phyloP scores from a whole-genome alignment of 2,888 invertebrate species.

The Fissipunctia ypsillon region DNA sequence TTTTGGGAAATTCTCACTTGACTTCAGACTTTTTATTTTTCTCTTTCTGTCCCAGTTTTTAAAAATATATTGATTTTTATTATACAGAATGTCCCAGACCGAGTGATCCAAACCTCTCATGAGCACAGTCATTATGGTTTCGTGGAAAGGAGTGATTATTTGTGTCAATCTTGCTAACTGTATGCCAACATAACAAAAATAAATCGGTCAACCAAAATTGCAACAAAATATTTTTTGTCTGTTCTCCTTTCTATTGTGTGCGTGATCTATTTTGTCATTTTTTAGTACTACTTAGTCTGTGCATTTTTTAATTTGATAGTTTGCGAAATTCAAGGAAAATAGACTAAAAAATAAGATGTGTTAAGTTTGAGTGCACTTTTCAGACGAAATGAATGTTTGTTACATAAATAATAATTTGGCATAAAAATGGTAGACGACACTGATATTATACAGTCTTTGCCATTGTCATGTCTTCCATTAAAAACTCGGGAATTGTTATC shows the following conservation, averaged over 20 bases:
- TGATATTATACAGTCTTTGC: slow-evolving; percentile 79
- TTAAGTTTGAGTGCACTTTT: slow-evolving; percentile 19
- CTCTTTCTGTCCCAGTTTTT: no score
- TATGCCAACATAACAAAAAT: slow-evolving; percentile 36
- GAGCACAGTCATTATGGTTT: no score
- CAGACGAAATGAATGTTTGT: slow-evolving; percentile 48
- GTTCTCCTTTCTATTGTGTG: slow-evolving; percentile 38
- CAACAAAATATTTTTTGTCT: slow-evolving; percentile 41
- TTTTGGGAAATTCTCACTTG: no score
- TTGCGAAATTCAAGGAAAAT: slow-evolving; percentile 34
- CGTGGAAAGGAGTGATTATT: no score
- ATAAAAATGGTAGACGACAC: slow-evolving; percentile 69
- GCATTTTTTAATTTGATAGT: slow-evolving; percentile 35
- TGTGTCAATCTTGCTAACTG: no score
- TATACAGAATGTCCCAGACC: no score
- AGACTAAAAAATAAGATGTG: slow-evolving; percentile 19
- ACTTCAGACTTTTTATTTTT: no score
- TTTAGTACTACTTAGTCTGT: no score
- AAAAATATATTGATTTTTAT: no score
- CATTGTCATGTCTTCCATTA: slow-evolving; percentile 83
- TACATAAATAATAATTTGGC: slow-evolving; percentile 29
- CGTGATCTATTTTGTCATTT: slow-evolving; percentile 52
- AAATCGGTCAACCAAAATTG: slow-evolving; percentile 1
- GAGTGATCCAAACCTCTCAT: no score
- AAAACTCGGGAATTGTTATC: slow-evolving; percentile 90